A percentile compares a stretch with the other conserved stretches of the same genome.
Conservation (phyloP, 64 coral and sea anemone genomes). For the Dendrophyllia cribrosa region DNA sequence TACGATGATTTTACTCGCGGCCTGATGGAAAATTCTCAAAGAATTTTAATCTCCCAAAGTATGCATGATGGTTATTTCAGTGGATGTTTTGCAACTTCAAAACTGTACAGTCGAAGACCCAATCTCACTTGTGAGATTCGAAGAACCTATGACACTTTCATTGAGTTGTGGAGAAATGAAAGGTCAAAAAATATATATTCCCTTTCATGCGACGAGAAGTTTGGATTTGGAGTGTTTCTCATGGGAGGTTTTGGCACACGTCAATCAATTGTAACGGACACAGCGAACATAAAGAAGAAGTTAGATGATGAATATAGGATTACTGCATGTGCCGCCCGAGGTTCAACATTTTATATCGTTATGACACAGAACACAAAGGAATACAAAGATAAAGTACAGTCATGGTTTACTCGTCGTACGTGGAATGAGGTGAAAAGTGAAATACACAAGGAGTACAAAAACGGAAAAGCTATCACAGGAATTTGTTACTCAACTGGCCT, state of each 20-base stretch:
- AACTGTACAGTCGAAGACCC: not conserved
- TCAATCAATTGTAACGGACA: not conserved
- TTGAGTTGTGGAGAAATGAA: no score
- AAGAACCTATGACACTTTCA: not conserved
- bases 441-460: not conserved
- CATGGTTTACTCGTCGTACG: not conserved
- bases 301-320: not conserved
- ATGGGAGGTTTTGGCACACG: not conserved
- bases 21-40: not conserved
- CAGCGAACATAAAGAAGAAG: not conserved
- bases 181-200: not conserved
- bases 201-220: constrained; percentile 3
- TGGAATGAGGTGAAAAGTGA: no score
- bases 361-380: constrained; percentile 18
- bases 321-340: not conserved
- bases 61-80: not conserved
- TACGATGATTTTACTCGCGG: not conserved
- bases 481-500: constrained; percentile 8
- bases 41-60: not conserved
- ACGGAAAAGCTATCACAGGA: not conserved
- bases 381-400: not conserved
- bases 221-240: constrained; percentile 18
- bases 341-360: not conserved
- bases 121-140: not conserved
- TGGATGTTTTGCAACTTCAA: not conserved